Evolutionary conservation across 2,113 vertebrate genomes (phyloP).

Genomic region (Lamprotornis superbus): DNA sequence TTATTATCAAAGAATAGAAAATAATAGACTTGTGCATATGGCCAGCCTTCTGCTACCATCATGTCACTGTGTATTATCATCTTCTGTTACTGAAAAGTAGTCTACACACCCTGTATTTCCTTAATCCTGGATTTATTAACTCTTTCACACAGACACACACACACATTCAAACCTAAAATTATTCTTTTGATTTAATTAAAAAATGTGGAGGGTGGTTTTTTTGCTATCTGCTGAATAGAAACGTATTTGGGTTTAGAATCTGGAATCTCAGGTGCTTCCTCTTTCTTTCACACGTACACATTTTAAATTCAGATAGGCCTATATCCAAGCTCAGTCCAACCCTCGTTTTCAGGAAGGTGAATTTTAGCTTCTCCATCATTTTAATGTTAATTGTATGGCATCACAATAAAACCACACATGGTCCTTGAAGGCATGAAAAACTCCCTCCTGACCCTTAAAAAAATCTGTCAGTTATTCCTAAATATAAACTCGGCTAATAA

Average conservation of each 20-base stretch:
- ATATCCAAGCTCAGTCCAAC: neutral
- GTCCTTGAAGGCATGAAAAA: conserved; percentile 26
- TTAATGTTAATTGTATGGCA: neutral
- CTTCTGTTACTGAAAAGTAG: neutral
- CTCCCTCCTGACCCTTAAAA: conserved; percentile 26
- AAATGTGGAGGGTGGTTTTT: neutral
- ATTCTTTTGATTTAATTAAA: neutral
- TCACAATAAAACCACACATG: conserved; percentile 10
- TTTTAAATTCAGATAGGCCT: neutral
- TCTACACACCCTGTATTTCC: neutral
- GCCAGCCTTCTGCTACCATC: conserved; percentile 30
- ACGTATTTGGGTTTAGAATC: neutral
- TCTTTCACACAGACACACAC: neutral
- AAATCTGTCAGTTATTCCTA: conserved; percentile 32
- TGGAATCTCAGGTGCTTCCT: neutral
- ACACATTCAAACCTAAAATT: neutral
- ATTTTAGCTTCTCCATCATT: neutral
- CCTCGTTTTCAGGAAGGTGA: neutral
- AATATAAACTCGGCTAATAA: conserved; percentile 48
- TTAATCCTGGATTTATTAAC: neutral
- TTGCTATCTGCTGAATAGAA: neutral
- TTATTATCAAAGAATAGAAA: conserved; percentile 29
- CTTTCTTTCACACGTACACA: neutral
- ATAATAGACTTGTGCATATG: conserved; percentile 45
- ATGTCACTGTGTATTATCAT: neutral